Evolutionary conservation across 2,888 invertebrate species (phyloP), one percentile per base, ranked within the genome.

Genomic region (Panopea generosa): DNA sequence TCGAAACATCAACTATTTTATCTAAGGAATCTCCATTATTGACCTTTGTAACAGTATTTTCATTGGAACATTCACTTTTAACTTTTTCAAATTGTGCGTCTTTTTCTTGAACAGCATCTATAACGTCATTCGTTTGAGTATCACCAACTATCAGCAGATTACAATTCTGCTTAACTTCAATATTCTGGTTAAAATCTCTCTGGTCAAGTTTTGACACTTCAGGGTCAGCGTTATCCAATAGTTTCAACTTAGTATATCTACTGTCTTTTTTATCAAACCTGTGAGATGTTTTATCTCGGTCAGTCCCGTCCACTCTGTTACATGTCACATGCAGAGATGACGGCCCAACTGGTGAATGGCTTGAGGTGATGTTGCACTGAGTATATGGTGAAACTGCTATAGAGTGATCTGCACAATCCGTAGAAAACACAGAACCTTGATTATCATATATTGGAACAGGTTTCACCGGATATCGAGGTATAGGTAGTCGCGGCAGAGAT

Each of bases 381-480:
- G 6, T 20, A 45, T 9, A 16, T 45, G 45, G 16, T 45, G n/a
- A 16, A 16, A 45, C n/a, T 9, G n/a, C 16, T 16, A 20, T 4
- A 4, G 16, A 45, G 16, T 16, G 6, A 16, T 16, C 3, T 20
- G 16, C n/a, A 3, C 3, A 18, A 9, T 20, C 45, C 3, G 45
- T 9, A 16, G 9, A 3, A 9, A 20, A 18, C 3, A 18, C 20
- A 45, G 3, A 9, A 18, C 27, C 29, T 24, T 43, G 59, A 27
- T 24, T 59, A 6, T 67, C 67, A 49, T 67, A 69, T 33, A 77
- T 65, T 52, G 77, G 73, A 57, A 77, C 69, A 47, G 77, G 77
- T 66, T 69, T 73, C 22, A 74, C 38, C 24, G 78, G 78, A 66
- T 72, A 77, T 9, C 61, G 70, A n/a, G n/a, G n/a, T n/a, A n/a